Evolutionary conservation across 1,140 invertebrate species (phyloP).

Genomic region (Anoplolepis gracilipes): DNA sequence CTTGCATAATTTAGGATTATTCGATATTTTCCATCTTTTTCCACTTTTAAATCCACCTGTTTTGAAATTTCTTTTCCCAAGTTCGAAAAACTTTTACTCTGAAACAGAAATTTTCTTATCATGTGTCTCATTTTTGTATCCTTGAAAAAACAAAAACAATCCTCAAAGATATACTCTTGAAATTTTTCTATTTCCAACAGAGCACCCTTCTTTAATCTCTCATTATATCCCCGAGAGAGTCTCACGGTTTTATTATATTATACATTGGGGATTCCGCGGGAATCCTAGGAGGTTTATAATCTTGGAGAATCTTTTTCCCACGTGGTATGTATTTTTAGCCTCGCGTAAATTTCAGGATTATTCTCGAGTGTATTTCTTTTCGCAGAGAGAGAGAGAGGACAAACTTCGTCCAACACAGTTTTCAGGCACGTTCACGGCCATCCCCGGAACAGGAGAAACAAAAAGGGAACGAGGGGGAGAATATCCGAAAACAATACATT

Average conservation of each 20-base stretch:
- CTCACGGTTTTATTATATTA: neutral
- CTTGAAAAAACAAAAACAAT: neutral
- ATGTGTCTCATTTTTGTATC: neutral
- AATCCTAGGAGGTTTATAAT: conserved; percentile 12
- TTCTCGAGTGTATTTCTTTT: conserved; percentile 27
- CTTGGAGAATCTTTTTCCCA: neutral
- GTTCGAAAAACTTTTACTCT: neutral
- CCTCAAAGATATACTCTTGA: neutral
- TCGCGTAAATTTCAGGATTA: conserved; percentile 44
- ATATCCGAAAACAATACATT: conserved; percentile 77
- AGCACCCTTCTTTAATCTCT: neutral
- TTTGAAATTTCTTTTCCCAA: neutral
- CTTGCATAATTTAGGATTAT: too few relatives aligned
- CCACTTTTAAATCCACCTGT: neutral
- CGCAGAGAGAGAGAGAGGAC: neutral
- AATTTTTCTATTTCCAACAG: neutral
- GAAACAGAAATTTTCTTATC: neutral
- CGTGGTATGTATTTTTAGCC: conserved; percentile 21
- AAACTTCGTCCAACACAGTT: neutral
- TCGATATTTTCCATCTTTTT: too few relatives aligned
- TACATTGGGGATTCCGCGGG: too few relatives aligned
- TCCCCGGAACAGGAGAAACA: conserved; percentile 57
- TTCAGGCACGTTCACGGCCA: conserved; percentile 8
- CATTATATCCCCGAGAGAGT: neutral
- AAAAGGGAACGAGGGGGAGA: conserved; percentile 68